Base-by-base conservation (phyloP, 2,888 invertebrate genomes). In the Tetrapedia diversipes region DNA sequence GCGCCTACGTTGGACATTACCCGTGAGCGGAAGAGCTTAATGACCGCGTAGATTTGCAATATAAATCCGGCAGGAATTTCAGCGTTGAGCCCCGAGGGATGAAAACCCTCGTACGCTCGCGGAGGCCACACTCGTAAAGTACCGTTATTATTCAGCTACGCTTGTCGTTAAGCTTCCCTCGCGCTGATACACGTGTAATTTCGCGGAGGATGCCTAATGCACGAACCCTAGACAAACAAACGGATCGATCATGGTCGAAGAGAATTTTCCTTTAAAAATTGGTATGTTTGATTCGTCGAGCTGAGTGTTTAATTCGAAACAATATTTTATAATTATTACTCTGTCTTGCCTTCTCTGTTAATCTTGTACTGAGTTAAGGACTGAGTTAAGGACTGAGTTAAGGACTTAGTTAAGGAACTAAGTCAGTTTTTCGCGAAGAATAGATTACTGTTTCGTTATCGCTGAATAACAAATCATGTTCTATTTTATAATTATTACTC, bases 41-140 rank as follows among this genome's bases (percentile, higher is more conserved):
- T 47, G 64, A 65, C 47, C 57, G 41, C 51, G 64, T 47, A 59
- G 73, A 75, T 75, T 75, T 65, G 73, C 74, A 41, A 43, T 64
- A 54, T 43, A 32, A 45, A 53, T 64, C 53, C 61, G 69, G 1
- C 16, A 24, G 43, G 53, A 72, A 72, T 53, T 72, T 47, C 53
- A 43, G 14, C 45, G 11, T 1, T 7, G 32, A 11, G 14, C 71
- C 37, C 10, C 3, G 29, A 39, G 59, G 72, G 72, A 49, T 74
- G 74, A 51, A 51, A 59, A 67, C 4, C 41, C 1, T n/a, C 37
- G 8, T 27, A 54, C 39, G 41, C 37, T 24, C 29, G 37, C 24
- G 11, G 16, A n/a, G 22, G 29, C 70, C 24, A 51, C 22, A n/a
- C 47, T 59, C 57, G 72, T 64, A 43, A 72, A 53, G 34, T 57